Evolutionary conservation across 2,797 vertebrate genomes (phyloP).

Genomic region (Coendou prehensilis): DNA sequence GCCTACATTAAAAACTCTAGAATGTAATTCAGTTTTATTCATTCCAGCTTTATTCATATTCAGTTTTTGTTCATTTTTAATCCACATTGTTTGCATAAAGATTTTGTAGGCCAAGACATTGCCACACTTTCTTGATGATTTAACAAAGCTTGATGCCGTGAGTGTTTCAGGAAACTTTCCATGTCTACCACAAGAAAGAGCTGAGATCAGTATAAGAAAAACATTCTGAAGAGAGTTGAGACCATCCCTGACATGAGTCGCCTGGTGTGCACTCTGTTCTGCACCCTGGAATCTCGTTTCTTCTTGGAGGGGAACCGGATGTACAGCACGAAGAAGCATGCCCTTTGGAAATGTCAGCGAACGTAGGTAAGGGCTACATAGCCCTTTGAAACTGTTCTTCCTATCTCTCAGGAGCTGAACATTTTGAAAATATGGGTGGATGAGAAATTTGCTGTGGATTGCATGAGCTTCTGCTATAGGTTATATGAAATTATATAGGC

Average conservation of each 20-base stretch:
- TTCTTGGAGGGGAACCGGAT: background rate
- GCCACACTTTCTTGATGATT: background rate
- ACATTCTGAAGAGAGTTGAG: background rate
- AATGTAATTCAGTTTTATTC: background rate
- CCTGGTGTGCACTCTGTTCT: background rate
- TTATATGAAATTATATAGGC: background rate
- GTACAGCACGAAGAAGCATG: background rate
- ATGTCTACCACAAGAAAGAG: background rate
- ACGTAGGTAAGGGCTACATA: background rate
- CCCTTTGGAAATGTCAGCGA: constrained; percentile 32
- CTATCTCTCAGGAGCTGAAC: background rate
- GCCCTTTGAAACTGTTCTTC: background rate
- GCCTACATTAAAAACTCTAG: background rate
- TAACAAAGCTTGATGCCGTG: background rate
- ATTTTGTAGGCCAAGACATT: background rate
- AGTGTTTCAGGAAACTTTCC: background rate
- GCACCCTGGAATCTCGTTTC: background rate
- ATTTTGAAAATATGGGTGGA: background rate
- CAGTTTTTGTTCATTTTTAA: constrained; percentile 21
- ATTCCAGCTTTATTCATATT: background rate
- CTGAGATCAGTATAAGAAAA: background rate
- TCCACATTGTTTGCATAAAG: background rate
- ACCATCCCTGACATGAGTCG: rapidly evolving
- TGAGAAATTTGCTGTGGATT: background rate
- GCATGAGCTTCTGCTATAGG: background rate